phyloP scores from a whole-genome alignment of 2,888 invertebrate species.

The Cartodere bifasciata region DNA sequence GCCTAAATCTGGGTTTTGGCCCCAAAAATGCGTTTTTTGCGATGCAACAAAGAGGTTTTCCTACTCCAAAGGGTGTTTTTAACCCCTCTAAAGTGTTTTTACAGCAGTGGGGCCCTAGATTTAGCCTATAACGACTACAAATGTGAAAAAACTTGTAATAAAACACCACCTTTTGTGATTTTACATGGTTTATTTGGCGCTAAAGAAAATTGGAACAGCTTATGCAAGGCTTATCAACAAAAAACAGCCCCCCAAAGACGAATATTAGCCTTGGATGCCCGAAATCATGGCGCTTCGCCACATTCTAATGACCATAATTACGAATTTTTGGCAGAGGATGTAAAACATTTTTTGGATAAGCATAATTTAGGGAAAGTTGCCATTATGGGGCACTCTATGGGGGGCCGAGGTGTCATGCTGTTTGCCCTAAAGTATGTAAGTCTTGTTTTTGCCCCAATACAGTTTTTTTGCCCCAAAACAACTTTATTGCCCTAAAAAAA shows the following conservation, averaged over 20 bases:
- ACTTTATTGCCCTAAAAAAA: constrained; percentile 3
- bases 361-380: constrained; percentile 50
- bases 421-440: constrained; percentile 60
- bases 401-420: constrained; percentile 83
- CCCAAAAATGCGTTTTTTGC: too few relatives aligned
- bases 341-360: constrained; percentile 51
- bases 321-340: constrained; percentile 59
- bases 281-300: constrained; percentile 93
- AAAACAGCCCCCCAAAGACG: constrained; percentile 52
- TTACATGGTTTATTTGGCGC: constrained; percentile 81
- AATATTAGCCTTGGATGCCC: constrained; percentile 72
- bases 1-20: too few relatives aligned
- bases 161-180: constrained; percentile 57
- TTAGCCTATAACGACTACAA: constrained; percentile 30
- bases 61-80: too few relatives aligned
- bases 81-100: too few relatives aligned
- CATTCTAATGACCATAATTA: constrained; percentile 65
- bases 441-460: constrained; percentile 7
- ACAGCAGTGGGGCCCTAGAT: too few relatives aligned
- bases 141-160: constrained; percentile 22
- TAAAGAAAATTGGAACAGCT: constrained; percentile 74
- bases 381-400: constrained; percentile 89
- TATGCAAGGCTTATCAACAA: constrained; percentile 47
- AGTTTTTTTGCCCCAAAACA: constrained; percentile 2
- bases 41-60: too few relatives aligned